Evolutionary conservation across 2,113 vertebrate species (phyloP), one percentile per base, ranked within the genome.

Genomic region (Parotia lawesii): DNA sequence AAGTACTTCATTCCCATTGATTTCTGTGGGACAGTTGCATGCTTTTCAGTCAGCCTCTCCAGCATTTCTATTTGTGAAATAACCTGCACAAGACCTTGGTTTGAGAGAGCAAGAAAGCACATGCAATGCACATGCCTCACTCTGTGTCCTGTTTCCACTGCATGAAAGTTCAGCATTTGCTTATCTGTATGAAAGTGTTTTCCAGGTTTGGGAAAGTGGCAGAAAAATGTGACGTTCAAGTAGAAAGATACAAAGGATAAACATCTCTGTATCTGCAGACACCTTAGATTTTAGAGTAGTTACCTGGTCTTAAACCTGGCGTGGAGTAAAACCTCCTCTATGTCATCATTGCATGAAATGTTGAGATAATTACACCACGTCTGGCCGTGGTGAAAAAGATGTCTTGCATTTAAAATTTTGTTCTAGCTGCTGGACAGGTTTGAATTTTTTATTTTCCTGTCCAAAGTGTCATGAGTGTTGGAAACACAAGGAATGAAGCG

Each of bases 91-190:
- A 57, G 40, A 37, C 40, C 14, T 93, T 81, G n/a, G 9, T 67
- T 81, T 74, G 35, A 64, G 53, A 57, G 37, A 72, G 7, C 37
- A 56, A 38, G 51, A 56, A 61, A 37, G 31, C 8, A 14, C 12
- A 2, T 70, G 31, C 18, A 54, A 33, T 6, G 9, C 8, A 80
- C 3, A 1, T 71, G 29, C 10, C 16, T 88, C 0, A 0, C 27
- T 54, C 15, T 57, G 21, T 8, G 13, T 74, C 15, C 19, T 62
- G 2, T 31, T 73, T 31, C 35, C 27, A 33, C 10, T 35, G 35
- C 16, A 7, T 27, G n/a, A 14, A 75, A 69, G 33, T 37, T 70
- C 35, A 76, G 29, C 21, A 24, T 87, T 87, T 87, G 16, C 28
- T 62, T 80, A 29, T 10, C 18, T 74, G 4, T 61, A 11, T 58